phyloP scores from a whole-genome alignment of 2,797 vertebrate genomes.

The Trachurus trachurus region DNA sequence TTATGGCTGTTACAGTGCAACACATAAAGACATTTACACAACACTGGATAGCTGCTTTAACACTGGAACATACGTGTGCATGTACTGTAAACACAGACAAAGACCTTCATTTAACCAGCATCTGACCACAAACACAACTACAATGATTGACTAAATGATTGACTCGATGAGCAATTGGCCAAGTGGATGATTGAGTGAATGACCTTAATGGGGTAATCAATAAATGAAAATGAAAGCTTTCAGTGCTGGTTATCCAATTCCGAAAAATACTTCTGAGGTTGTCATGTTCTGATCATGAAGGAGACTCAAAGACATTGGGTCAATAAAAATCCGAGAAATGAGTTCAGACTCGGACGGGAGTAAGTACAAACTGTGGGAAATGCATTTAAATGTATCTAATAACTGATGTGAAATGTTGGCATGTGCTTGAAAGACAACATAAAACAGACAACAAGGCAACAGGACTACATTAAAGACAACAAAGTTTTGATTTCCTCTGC shows the following conservation, averaged over 20 bases:
- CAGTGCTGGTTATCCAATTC: constrained; percentile 30
- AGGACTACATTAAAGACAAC: constrained; percentile 6
- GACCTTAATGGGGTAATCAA: constrained; percentile 64
- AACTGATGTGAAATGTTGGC: neutral
- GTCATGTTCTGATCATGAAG: constrained; percentile 5
- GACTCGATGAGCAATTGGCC: constrained; percentile 53
- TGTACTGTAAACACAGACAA: constrained; percentile 55
- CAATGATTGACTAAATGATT: constrained; percentile 44
- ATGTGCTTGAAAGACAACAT: neutral
- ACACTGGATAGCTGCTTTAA: constrained; percentile 17
- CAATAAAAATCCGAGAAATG: constrained; percentile 1
- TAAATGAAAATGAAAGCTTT: constrained; percentile 56
- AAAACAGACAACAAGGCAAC: constrained; percentile 2
- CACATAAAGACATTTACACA: constrained; percentile 15
- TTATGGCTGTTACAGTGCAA: constrained; percentile 13
- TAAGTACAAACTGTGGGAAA: neutral
- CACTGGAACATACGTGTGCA: constrained; percentile 26
- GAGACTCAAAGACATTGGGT: constrained; percentile 11
- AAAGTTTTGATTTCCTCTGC: constrained; percentile 20
- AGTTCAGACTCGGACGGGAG: neutral
- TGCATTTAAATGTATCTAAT: neutral
- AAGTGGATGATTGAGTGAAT: constrained; percentile 59
- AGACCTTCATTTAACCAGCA: constrained; percentile 41
- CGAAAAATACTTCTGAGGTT: constrained; percentile 35
- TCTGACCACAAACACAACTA: constrained; percentile 50